Base-by-base conservation (phyloP, 2,113 vertebrate species). In the Takifugu bimaculatus region DNA sequence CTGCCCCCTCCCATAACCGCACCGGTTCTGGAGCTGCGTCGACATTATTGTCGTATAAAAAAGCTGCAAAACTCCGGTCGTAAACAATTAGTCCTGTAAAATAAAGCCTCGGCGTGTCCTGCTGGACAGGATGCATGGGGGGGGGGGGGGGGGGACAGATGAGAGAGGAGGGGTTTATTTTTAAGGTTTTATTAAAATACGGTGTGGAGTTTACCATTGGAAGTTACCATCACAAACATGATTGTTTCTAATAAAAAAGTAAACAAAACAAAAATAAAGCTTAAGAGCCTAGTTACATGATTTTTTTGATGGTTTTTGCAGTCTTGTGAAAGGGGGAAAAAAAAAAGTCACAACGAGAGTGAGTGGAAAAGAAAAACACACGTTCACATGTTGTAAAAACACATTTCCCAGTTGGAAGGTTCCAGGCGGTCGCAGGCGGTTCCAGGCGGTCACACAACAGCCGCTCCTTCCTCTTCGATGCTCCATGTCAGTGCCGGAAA, bases 211-310 rank as follows among this genome's bases (percentile, higher is more conserved):
- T 91, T 88, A 91, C 89, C 89, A 91, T 89, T 81, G 87, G 90
- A 90, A 89, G 88, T 91, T 90, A 92, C 88, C 89, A 91, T 91
- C 90, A 93, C 92, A 93, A 93, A 93, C 91, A 93, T 92, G 91
- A 92, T 93, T 92, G 90, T 92, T 92, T 92, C 91, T 92, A 93
- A 91, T 91, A 92, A 89, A 91, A 92, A 92, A 91, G 86, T 88
- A 90, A 90, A 92, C 87, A 90, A 91, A 91, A 85, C 74, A 88
- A 90, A 91, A 91, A 87, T 85, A 90, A 90, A 92, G 89, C 90
- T 91, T 90, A 90, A 91, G 89, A 92, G 91, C 86, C 90, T 91
- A 91, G 90, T 88, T 90, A 92, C 90, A 91, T 83, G 85, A 85
- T 82, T 75, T 86, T 79, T 73, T 68, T 47, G 63, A 68, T 77